A percentile compares a stretch with the other conserved stretches of the same genome.
Evolutionary conservation across 1,140 invertebrate genomes (phyloP).

Genomic region (Trinorchestia longiramus): DNA sequence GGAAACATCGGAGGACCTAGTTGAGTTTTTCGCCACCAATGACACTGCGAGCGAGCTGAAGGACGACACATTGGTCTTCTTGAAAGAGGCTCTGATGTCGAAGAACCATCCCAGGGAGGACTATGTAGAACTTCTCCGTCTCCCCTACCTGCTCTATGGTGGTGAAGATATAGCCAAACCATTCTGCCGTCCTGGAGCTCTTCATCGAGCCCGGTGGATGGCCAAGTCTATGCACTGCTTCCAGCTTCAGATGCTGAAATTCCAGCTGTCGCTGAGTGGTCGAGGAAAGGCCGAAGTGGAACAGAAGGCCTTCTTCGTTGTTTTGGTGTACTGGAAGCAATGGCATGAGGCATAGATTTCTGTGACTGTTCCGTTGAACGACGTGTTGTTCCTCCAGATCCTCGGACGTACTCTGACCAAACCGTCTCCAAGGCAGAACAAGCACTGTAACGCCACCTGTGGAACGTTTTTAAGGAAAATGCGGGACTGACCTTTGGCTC

Average conservation of each 20-base stretch:
- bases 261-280: neutral
- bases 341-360: neutral
- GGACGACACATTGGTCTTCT: neutral
- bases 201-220: neutral
- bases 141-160: neutral
- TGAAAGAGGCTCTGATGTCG: neutral
- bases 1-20: too few species aligned
- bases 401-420: too few species aligned
- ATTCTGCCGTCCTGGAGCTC: neutral
- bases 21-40: too few species aligned
- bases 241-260: neutral
- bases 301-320: neutral
- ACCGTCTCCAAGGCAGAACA: too few species aligned
- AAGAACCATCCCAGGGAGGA: constrained; percentile 7
- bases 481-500: too few species aligned
- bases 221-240: neutral
- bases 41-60: too few species aligned
- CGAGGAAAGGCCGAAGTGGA: neutral
- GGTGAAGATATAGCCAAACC: neutral
- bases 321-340: neutral
- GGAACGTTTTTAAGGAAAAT: too few species aligned
- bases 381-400: too few species aligned
- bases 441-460: too few species aligned
- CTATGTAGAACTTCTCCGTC: neutral
- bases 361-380: neutral